Base-by-base conservation (phyloP, 2,888 invertebrate species). In the Hypolimnas misippus region DNA sequence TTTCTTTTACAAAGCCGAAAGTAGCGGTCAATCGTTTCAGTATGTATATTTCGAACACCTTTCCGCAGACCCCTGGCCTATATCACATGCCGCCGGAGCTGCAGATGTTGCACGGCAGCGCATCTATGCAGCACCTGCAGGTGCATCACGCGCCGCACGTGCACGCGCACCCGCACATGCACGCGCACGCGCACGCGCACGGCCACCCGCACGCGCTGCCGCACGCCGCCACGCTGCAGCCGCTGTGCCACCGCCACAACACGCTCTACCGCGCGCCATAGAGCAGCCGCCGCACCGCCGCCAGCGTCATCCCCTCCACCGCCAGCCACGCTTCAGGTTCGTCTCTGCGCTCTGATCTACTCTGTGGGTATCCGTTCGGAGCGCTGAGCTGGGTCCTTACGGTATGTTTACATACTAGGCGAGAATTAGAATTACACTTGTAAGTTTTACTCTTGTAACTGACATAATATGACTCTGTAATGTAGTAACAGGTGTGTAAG, bases 71-170 rank as follows among this genome's bases (percentile, higher is more conserved):
- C 69, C 89, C 90, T 70, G 83, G 90, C 69, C 81, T 90, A 76
- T 91, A 91, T 83, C 88, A 89, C 82, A 90, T 89, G 91, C 92
- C 92, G 82, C 92, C 92, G 31, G 91, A 90, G 77, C 77, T 90
- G 78, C 86, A 86, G 63, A 70, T 88, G 87, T 75, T 89, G 75
- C 90, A 89, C 79, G 78, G 76, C 79, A 88, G 89, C 78, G 76
- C 87, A 46, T 89, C 89, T 52, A 77, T 87, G 86, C 90, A 89
- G 73, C 89, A 86, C 73, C 80, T 88, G 68, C 88, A 86, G 72
- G 76, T 84, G 84, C 89, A 86, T 66, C 83, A 82, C 65, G 75
- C 80, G 76, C 73, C 71, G 65, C 67, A 71, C 70, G 66, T 72
- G 49, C 76, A 74, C 63, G 72, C 73, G 60, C 69, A 70, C 49